These are phyloP conservation scores for Drosophila kanapiae DNA, from an alignment of 1,140 invertebrate genomes.

Conservation along the genomic window DNA sequence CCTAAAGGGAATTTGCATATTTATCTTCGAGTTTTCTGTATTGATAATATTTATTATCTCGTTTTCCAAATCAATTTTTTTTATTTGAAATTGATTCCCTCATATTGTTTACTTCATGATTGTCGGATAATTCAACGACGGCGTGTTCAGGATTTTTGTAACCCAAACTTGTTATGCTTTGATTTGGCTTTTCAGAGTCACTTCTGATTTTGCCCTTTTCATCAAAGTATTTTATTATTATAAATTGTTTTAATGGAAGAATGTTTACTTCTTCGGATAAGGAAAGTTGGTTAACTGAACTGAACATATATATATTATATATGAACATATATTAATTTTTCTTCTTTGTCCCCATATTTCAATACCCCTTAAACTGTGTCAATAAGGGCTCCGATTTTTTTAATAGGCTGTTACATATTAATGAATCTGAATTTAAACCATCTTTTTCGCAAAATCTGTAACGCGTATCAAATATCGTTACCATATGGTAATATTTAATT, in stretches of 20 bases:
- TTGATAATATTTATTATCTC: neutral
- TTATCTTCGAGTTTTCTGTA: slow-evolving; percentile 2
- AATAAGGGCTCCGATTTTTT: slow-evolving; percentile 2
- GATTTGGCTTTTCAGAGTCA: too few relatives aligned
- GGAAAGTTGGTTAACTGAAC: too few relatives aligned
- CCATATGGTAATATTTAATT: too few relatives aligned
- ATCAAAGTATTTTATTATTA: slow-evolving; percentile 8
- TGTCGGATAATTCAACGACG: neutral
- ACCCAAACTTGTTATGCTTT: too few relatives aligned
- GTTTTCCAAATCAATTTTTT: neutral
- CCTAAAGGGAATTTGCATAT: neutral
- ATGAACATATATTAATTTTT: too few relatives aligned
- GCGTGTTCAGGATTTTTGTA: neutral
- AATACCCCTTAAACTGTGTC: too few relatives aligned
- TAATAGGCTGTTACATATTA: slow-evolving; percentile 1
- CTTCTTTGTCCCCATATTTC: too few relatives aligned
- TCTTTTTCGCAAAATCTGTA: too few relatives aligned
- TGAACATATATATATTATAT: too few relatives aligned
- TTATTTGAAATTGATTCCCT: neutral
- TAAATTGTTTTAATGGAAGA: neutral
- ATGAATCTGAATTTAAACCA: neutral
- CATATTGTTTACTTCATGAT: neutral
- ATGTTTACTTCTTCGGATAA: neutral
- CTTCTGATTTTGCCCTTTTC: neutral
- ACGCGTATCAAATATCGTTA: too few relatives aligned